These are phyloP conservation scores for Chaetodon trifascialis DNA, from an alignment of 2,113 vertebrate genomes.

Conservation along the genomic window DNA sequence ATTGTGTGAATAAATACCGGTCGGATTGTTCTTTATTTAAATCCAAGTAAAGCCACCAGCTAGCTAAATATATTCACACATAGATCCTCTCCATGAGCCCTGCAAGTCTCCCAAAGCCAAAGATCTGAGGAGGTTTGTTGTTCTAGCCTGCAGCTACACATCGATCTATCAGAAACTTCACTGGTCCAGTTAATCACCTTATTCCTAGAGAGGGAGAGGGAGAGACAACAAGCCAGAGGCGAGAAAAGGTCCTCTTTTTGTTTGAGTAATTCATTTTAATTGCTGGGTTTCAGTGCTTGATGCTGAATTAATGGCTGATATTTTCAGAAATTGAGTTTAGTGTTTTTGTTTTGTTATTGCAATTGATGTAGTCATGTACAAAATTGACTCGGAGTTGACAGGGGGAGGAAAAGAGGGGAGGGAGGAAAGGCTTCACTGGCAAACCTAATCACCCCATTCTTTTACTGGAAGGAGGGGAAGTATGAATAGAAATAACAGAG, in stretches of 20 bases:
- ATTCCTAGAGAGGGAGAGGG: constrained; percentile 51
- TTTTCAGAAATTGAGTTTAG: constrained; percentile 52
- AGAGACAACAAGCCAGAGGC: constrained; percentile 47
- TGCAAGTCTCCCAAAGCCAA: constrained; percentile 64
- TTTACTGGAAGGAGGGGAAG: constrained; percentile 36
- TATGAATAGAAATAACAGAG: constrained; percentile 38
- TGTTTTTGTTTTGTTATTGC: constrained; percentile 54
- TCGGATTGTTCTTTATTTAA: constrained; percentile 67
- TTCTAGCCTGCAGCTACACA: constrained; percentile 71
- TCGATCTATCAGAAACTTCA: constrained; percentile 72
- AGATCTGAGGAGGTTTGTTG: constrained; percentile 78
- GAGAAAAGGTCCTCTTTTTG: constrained; percentile 41
- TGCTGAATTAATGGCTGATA: constrained; percentile 58
- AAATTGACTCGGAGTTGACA: constrained; percentile 49
- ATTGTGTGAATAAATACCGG: constrained; percentile 51
- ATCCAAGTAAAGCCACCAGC: constrained; percentile 64
- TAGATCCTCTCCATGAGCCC: constrained; percentile 61
- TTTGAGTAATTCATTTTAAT: constrained; percentile 59
- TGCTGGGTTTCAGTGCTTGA: constrained; percentile 29
- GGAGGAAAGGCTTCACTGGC: constrained; percentile 38
- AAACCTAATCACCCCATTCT: constrained; percentile 43
- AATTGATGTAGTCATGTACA: constrained; percentile 62
- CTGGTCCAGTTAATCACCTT: constrained; percentile 74
- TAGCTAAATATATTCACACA: constrained; percentile 67
- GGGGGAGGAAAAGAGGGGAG: constrained; percentile 24